Base-by-base conservation (phyloP, 2,113 vertebrate genomes). In the Pyrgilauda ruficollis region DNA sequence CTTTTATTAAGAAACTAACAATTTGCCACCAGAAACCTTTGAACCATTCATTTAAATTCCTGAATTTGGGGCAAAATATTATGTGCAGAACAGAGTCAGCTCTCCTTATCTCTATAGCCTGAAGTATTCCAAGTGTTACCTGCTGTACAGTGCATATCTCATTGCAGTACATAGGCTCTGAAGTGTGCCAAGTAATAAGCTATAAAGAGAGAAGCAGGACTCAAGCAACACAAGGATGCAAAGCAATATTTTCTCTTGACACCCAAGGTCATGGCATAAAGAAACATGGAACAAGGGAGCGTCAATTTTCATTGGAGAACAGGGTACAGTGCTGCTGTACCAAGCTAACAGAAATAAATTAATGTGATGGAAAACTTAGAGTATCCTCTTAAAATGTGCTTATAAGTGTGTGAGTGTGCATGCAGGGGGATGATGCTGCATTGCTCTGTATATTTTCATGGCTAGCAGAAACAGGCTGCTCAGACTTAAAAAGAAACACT, bases 221-320 rank as follows among this genome's bases (percentile, higher is more conserved):
- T 89, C 95, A 97, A 97, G 76, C 70, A 96, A 91, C 94, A 87
- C 47, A 79, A 92, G 77, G 96, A 97, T 90, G 79, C 94, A 92
- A 95, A 96, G 96, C 96, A 92, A 97, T 98, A 97, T 98, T 98
- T 98, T 93, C 96, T 96, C 84, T 95, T 98, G 97, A 97, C 97
- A 97, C 73, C 41, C 97, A 98, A 98, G 98, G 97, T 97, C 95
- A 82, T 26, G 53, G 94, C 79, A 76, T 78, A 90, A 93, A 96
- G 96, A 96, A 96, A 85, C 14, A 6, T 58, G 72, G 94, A 79
- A 97, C 64, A 89, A 95, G 87, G 41, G 69, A 97, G 66, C 66
- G 91, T 96, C 97, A 96, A 87, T 97, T 97, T 97, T 97, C 97
- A 79, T 95, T 94, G 97, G 56, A 77, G 94, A 95, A 55, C 69